phyloP scores from a whole-genome alignment of 2,797 vertebrate genomes.

The Gastrophryne carolinensis region DNA sequence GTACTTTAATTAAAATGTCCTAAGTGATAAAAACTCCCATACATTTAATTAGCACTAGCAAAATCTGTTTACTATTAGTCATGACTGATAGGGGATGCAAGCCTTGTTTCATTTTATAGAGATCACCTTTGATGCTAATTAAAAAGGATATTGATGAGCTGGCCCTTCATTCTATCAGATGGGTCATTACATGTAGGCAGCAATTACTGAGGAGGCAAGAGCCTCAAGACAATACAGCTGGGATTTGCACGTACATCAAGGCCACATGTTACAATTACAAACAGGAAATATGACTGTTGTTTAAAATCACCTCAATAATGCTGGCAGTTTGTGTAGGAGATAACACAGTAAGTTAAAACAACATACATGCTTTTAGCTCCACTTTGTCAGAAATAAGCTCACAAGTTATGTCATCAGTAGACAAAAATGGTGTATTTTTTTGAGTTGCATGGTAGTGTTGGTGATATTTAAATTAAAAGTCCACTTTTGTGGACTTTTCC shows the following conservation, averaged over 20 bases:
- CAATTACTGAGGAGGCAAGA: neutral
- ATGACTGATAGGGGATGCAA: neutral
- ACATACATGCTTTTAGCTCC: neutral
- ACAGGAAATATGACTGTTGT: slow-evolving; percentile 22
- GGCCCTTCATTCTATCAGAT: neutral
- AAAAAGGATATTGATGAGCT: neutral
- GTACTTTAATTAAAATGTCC: too few relatives aligned
- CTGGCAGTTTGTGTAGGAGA: neutral
- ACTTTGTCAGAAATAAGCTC: neutral
- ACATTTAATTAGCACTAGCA: too few relatives aligned
- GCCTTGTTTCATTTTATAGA: neutral
- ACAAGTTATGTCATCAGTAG: too few relatives aligned
- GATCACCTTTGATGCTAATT: neutral
- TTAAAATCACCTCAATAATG: neutral
- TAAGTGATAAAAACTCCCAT: too few relatives aligned
- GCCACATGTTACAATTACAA: neutral
- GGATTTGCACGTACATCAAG: neutral
- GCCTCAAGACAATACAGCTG: neutral
- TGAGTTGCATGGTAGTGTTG: too few relatives aligned
- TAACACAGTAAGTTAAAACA: neutral
- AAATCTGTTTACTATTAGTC: neutral
- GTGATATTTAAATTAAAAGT: too few relatives aligned
- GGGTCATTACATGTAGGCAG: neutral
- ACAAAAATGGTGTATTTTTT: too few relatives aligned
- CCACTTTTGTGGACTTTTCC: too few relatives aligned